Evolutionary conservation across 1,140 invertebrate genomes (phyloP).

Genomic region (Pollicipes pollicipes): DNA sequence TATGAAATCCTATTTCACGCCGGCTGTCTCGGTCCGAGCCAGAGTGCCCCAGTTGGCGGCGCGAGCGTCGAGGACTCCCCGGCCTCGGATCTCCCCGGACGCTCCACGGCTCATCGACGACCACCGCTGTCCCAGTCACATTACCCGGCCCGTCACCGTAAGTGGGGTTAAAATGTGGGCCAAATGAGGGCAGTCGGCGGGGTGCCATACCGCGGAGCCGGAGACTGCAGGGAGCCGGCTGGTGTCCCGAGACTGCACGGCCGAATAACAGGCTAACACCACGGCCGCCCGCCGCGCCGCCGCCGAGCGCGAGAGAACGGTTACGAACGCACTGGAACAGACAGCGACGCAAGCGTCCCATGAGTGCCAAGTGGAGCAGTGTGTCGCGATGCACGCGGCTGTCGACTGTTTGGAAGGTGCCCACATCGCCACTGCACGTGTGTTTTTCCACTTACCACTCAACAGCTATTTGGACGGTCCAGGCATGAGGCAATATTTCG

Average conservation of each 20-base stretch:
- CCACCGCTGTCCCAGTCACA: too few species aligned
- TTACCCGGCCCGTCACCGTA: not conserved
- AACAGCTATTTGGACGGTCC: not conserved
- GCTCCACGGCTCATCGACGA: not conserved
- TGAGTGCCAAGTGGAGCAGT: too few species aligned
- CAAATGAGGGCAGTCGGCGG: not conserved
- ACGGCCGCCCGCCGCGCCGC: not conserved
- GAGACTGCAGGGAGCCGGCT: not conserved
- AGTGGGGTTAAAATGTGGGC: not conserved
- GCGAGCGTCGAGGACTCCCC: too few species aligned
- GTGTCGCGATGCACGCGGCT: too few species aligned
- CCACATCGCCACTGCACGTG: not conserved
- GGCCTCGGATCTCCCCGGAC: too few species aligned
- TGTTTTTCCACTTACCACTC: not conserved
- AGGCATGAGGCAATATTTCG: not conserved
- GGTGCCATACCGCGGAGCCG: too few species aligned
- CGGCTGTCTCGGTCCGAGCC: too few species aligned
- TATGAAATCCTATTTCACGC: not conserved
- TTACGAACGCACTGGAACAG: too few species aligned
- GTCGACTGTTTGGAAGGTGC: too few species aligned
- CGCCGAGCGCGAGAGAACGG: too few species aligned
- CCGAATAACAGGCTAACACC: not conserved
- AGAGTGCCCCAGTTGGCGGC: too few species aligned
- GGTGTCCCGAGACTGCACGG: not conserved
- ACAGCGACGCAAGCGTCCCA: too few species aligned